Conservation (phyloP, 2,888 invertebrate species). For the Mythimna albipuncta region DNA sequence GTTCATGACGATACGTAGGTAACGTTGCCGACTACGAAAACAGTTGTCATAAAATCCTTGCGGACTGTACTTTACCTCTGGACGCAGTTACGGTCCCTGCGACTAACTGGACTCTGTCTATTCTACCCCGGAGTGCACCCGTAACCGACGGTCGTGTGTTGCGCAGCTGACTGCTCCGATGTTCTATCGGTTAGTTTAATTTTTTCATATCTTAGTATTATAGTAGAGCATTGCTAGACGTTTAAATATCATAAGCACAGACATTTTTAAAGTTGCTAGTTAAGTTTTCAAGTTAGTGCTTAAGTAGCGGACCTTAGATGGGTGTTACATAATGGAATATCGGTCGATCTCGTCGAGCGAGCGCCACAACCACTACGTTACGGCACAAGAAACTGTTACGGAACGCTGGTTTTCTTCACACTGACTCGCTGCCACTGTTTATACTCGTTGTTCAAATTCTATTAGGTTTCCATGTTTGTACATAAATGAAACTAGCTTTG, state of each 20-base stretch:
- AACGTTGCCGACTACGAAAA: constrained; percentile 78
- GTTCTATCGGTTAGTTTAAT: constrained; percentile 85
- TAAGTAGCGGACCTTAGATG: constrained; percentile 65
- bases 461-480: constrained; percentile 33
- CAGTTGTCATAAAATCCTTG: constrained; percentile 72
- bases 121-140: constrained; percentile 73
- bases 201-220: constrained; percentile 59
- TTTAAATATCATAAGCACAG: constrained; percentile 57
- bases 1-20: constrained; percentile 83
- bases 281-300: constrained; percentile 62
- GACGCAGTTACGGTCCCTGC: constrained; percentile 64
- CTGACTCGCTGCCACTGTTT: constrained; percentile 59
- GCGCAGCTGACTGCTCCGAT: constrained; percentile 88
- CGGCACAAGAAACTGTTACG: constrained; percentile 69
- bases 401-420: constrained; percentile 61
- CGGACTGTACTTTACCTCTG: constrained; percentile 69
- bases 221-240: constrained; percentile 57
- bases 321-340: constrained; percentile 78
- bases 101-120: constrained; percentile 71
- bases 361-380: constrained; percentile 62
- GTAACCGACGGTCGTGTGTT: constrained; percentile 84
- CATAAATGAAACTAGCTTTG: constrained; percentile 70
- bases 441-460: constrained; percentile 35
- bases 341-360: constrained; percentile 67
- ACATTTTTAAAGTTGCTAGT: constrained; percentile 54